Base-by-base conservation (phyloP, 2,888 invertebrate species). In the Plemyria rubiginata region DNA sequence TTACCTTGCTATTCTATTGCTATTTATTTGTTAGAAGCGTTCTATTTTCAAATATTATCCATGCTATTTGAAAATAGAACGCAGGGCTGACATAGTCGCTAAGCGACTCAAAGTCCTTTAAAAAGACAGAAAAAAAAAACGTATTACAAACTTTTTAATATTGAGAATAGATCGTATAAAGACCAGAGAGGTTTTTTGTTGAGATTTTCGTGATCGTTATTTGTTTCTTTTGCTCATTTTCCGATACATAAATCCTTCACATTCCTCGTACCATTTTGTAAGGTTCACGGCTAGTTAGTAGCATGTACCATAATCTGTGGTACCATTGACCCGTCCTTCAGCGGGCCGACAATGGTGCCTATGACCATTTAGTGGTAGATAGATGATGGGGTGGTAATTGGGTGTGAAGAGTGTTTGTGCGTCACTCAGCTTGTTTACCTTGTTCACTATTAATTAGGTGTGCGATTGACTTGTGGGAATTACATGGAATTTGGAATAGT, bases 301-400 rank as follows among this genome's bases (percentile, higher is more conserved):
- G 46, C 32, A 36, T 58, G 54, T 52, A 45, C 54, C 32, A 46
- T 58, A 58, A 36, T 49, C 50, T 54, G 45, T 48, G 55, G 52
- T 13, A 60, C 88, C 83, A 90, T 90, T 90, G 90, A 90, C 84
- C 87, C 88, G 90, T 89, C 90, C 68, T 80, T 86, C 85, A 72
- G 56, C 56, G 50, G 45, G 55, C 77, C 81, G 80, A 90, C 90
- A 90, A 89, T 90, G 83, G 81, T 66, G 67, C 50, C 70, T 71
- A 71, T 66, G 65, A 76, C 73, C 78, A 79, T 77, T 79, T 74
- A 76, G 77, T 71, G 73, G 65, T 46, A 57, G 51, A 67, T 68
- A 65, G 68, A 68, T 62, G 66, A 60, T 56, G 58, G 60, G 43
- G 16, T 54, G 54, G 66, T 70, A 70, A 70, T 70, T 70, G 70